phyloP scores from a whole-genome alignment of 1,140 invertebrate species.

The Littorina saxatilis region DNA sequence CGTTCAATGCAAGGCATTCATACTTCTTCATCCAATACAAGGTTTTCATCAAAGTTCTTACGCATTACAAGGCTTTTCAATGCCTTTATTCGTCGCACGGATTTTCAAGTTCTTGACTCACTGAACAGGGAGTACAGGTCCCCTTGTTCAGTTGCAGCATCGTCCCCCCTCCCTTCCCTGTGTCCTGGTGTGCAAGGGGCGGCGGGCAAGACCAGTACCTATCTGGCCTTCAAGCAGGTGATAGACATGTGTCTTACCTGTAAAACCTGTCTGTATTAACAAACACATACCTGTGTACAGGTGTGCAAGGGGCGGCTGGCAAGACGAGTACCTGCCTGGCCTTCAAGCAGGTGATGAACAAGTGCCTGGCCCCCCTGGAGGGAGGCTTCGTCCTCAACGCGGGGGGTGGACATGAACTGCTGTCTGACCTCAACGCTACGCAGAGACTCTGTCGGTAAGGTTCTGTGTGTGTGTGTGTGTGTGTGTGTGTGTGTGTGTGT shows the following conservation, averaged over 20 bases:
- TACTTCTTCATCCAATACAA: neutral
- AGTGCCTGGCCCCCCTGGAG: neutral
- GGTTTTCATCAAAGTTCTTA: constrained; percentile 18
- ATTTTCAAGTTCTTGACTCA: too few relatives aligned
- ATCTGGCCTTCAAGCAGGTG: neutral
- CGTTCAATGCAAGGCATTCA: neutral
- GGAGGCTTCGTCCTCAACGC: neutral
- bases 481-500: too few relatives aligned
- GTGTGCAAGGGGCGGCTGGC: neutral
- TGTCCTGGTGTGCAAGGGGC: neutral
- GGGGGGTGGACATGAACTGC: neutral
- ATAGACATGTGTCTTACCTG: too few relatives aligned
- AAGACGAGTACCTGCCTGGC: neutral
- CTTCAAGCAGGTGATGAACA: constrained; percentile 7
- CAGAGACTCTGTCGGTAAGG: too few relatives aligned
- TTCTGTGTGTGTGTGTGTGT: neutral
- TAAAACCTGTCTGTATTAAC: too few relatives aligned
- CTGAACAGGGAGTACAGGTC: too few relatives aligned
- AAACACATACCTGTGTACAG: neutral
- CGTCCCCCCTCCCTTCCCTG: neutral
- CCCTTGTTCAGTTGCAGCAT: neutral
- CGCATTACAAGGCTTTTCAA: neutral
- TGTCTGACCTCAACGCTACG: constrained; percentile 1
- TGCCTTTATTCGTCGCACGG: neutral
- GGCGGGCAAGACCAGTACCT: neutral